A percentile compares a stretch with the other conserved stretches of the same genome.
Conservation (phyloP, 2,797 vertebrate species). For the Coluber constrictor region DNA sequence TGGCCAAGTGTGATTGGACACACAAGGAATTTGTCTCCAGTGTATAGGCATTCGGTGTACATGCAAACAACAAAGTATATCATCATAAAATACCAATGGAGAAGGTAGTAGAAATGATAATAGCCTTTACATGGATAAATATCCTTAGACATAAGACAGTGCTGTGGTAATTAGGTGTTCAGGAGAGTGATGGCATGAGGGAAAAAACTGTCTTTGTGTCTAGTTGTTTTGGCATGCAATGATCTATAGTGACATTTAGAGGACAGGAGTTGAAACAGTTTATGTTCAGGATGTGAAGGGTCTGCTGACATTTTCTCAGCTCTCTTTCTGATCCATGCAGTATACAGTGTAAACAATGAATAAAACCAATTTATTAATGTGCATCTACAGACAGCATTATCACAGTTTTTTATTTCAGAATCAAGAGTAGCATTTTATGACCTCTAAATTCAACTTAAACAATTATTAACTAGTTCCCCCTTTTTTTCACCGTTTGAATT, state of each 20-base stretch:
- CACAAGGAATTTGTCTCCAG: conserved; percentile 13
- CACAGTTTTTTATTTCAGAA: neutral
- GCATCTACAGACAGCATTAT: neutral
- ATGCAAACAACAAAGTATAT: neutral
- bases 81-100: neutral
- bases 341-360: conserved; percentile 29
- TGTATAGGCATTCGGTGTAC: neutral
- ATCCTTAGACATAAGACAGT: neutral
- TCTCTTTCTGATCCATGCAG: neutral
- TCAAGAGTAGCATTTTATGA: neutral
- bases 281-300: neutral
- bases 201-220: neutral
- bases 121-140: neutral
- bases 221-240: neutral
- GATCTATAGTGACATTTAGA: neutral
- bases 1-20: neutral
- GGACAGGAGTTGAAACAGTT: neutral
- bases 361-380: conserved; percentile 16
- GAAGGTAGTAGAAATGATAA: neutral
- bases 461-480: neutral
- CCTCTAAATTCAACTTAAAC: neutral
- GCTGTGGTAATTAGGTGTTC: neutral
- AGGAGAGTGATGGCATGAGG: neutral
- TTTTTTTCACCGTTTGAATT: neutral
- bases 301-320: neutral